Evolutionary conservation across 2,797 vertebrate species (phyloP), one percentile per base, ranked within the genome.

Genomic region (Pseudopleuronectes americanus): DNA sequence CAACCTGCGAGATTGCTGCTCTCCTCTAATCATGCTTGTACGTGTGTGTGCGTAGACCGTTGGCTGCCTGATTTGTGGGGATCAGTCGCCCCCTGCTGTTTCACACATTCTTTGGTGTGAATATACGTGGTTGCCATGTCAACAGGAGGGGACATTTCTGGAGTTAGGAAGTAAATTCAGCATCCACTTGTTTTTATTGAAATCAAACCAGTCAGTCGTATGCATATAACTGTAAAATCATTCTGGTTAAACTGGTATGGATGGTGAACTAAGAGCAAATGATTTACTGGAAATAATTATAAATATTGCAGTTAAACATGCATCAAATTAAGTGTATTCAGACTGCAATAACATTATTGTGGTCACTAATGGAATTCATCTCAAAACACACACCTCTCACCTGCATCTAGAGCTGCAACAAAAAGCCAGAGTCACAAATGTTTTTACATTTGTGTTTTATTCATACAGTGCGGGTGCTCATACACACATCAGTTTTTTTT

Each of bases 11-110:
- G 86, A 69, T 65, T 83, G 74, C 74, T 76, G 77, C 84, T 79
- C 57, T 17, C 8, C 64, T 78, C 9, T 5, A 48, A 72, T 45
- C 22, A 43, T 43, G 47, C 65, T 56, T 47, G 57, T 43, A 28
- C 1, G 64, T 52, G 71, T 60, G 57, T 43, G 36, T 65, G 26
- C 60, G 23, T 21, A 43, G 55, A 19, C 24, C 45, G 52, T 57
- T 19, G 55, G 67, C 64, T 53, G 64, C 45, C 24, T 85, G 74
- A 88, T 91, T 82, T 80, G 73, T 84, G 69, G 71, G 86, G 75
- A 83, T 80, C 76, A 84, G 90, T 87, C 87, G 92, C 92, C 93
- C 90, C 90, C 93, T 94, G 87, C 91, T 92, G 93, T 91, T 84
- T 41, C 57, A 56, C 62, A 54, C 59, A 81, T 71, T 71, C 59